Conservation (phyloP, 64 coral and sea anemone species). For the Montipora foliosa region DNA sequence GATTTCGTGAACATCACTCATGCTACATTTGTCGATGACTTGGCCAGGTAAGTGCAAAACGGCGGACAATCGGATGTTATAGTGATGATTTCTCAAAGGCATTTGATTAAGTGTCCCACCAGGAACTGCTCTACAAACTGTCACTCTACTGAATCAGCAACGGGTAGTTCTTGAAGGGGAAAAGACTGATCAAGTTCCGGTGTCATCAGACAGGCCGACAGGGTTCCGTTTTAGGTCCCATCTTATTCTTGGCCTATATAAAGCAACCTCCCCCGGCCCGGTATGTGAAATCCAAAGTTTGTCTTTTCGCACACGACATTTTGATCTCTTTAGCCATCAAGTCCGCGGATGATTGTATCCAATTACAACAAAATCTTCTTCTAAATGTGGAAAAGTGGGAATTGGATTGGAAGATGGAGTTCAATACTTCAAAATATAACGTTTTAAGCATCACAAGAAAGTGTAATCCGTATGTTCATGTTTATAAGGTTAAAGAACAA, state of each 20-base stretch:
- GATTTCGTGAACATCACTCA: slow-evolving; percentile 35
- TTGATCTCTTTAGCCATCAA: too few species aligned
- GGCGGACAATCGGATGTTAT: slow-evolving; percentile 22
- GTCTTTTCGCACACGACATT: too few species aligned
- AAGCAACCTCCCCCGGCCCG: too few species aligned
- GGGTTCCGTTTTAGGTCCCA: too few species aligned
- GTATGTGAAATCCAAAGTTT: too few species aligned
- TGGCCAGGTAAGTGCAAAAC: slow-evolving; percentile 22
- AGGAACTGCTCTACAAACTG: slow-evolving; percentile 17
- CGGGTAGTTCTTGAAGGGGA: too few species aligned
- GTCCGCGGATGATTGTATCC: too few species aligned
- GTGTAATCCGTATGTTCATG: neutral
- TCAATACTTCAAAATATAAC: neutral
- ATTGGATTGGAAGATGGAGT: neutral
- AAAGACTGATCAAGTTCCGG: too few species aligned
- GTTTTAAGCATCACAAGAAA: neutral
- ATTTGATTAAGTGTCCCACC: slow-evolving; percentile 5
- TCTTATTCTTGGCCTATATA: too few species aligned
- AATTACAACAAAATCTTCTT: too few species aligned
- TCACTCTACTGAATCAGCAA: neutral
- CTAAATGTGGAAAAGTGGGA: too few species aligned
- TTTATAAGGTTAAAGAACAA: neutral
- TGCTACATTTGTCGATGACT: slow-evolving; percentile 57
- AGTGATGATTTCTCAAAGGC: slow-evolving; percentile 41
- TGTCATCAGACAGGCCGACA: too few species aligned